Evolutionary conservation across 2,888 invertebrate species (phyloP), one percentile per base, ranked within the genome.

Genomic region (Thereva unica): DNA sequence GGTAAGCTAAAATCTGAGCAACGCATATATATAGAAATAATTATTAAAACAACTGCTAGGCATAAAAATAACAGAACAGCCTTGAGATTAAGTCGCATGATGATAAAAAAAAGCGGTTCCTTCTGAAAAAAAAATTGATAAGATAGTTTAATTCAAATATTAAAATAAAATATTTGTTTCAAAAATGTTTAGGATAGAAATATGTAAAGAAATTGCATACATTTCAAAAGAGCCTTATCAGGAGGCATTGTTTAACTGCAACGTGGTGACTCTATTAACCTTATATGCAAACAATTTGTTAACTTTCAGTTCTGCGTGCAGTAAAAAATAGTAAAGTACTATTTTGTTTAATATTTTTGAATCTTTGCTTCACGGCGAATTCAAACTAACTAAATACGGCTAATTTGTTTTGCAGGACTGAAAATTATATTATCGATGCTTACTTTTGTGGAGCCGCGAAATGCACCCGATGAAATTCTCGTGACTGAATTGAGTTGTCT

Each of bases 11-110:
- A 82, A 71, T 87, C 88, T 3, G 88, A 87, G 76, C 92, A 93
- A 76, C 88, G 87, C 76, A 88, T 88, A 88, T 92, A 93, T 72
- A 91, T 85, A 47, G 86, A 85, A 59, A 92, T 80, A 71, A 88
- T 87, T 72, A 90, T 86, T 72, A 91, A 83, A 72, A 89, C 79
- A 47, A 88, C 89, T 47, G 85, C 84, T 56, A 84, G 80, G 72
- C 86, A 86, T 53, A 91, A 82, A 73, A 85, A 83, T 69, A 90
- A 82, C 71, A 93, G 82, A 71, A 88, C 85, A 75, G 88, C 83
- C 81, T 92, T 92, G 79, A 92, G 84, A 80, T 92, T 92, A 75
- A 92, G 82, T 73, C 92, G 87, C 87, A 91, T 85, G 84, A 90
- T 88, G 84, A 89, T 85, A 79, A 85, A 83, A 67, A 80, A 76